These are phyloP conservation scores for Rhineura floridana DNA, from an alignment of 2,113 vertebrate species.

Conservation along the genomic window DNA sequence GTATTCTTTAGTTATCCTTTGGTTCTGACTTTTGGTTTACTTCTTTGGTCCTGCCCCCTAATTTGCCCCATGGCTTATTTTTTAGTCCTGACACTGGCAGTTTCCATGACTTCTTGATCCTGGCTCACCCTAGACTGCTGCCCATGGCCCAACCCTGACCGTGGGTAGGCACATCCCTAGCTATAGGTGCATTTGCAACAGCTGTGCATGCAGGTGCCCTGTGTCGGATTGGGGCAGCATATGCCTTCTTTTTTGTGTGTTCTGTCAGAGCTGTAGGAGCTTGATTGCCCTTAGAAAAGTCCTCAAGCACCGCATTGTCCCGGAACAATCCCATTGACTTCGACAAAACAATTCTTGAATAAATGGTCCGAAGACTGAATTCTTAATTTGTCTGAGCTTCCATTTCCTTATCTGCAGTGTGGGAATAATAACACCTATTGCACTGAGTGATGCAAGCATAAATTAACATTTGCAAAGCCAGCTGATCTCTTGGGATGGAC, in stretches of 20 bases:
- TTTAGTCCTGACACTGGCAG: too few relatives aligned
- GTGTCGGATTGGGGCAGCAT: background rate
- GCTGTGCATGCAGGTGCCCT: background rate
- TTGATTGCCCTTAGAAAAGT: constrained; percentile 17
- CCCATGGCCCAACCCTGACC: too few relatives aligned
- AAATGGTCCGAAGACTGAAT: constrained; percentile 23
- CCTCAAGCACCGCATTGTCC: background rate
- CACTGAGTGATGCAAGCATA: constrained; percentile 5
- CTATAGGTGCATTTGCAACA: background rate
- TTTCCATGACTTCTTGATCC: too few relatives aligned
- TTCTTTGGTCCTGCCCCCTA: too few relatives aligned
- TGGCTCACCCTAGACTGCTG: too few relatives aligned
- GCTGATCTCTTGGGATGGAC: constrained; percentile 25
- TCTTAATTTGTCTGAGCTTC: constrained; percentile 21
- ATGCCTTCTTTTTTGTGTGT: background rate
- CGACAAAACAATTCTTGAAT: constrained; percentile 28
- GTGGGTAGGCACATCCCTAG: background rate
- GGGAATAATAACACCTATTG: constrained; percentile 15
- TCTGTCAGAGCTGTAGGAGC: background rate
- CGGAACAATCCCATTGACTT: constrained; percentile 20
- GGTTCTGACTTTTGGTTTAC: too few relatives aligned
- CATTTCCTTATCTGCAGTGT: background rate
- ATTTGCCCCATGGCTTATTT: too few relatives aligned
- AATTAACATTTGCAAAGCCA: constrained; percentile 27
- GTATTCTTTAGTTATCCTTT: too few relatives aligned